Evolutionary conservation across 2,797 vertebrate species (phyloP), one percentile per base, ranked within the genome.

Genomic region (Anguilla marmorata): DNA sequence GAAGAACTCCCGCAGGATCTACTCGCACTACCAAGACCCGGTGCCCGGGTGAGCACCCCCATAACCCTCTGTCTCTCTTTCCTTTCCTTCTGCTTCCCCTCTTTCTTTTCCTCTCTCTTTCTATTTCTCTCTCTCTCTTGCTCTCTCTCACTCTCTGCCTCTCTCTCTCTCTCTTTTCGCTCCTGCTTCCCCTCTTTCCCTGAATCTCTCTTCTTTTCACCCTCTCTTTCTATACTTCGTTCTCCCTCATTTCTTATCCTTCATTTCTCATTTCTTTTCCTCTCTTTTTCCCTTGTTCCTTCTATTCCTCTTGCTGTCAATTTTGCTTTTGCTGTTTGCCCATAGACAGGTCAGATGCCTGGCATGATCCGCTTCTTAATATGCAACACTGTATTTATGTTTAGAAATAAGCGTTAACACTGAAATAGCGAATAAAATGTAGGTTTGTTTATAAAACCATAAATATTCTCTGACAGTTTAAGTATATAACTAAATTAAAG

Each of bases 1-100:
- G 90, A 96, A 96, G 79, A 97, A 96, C n/a, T 95, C 95, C 88
- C 94, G 6, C 89, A 94, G 96, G 92, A 96, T 97, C 92, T 97
- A 95, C 91, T 95, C 95, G 48, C 89, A 95, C 2, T 98, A 96
- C 93, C 95, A 94, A 90, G 95, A 97, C 89, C 95, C 96, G 0
- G 95, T 96, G 58, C 95, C 95, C 89, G 96, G 96, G 98, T 98
- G 92, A 96, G 96, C 89, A 30, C 12, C 14, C 9, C 37, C 86
- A 72, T 33, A 48, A 48, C 16, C 24, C 69, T 14, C 27, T 16
- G 3, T 37, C 69, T 33, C 11, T 74, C 69, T 74, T 30, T 30
- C 30, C 9, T 33, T 30, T 27, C 1, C 69, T 12, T 74, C 30
- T 14, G 0, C 2, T 33, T 33, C 30, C 69, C 69, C 12, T n/a